phyloP scores from a whole-genome alignment of 2,113 vertebrate genomes.

The Cygnus buccinator region DNA sequence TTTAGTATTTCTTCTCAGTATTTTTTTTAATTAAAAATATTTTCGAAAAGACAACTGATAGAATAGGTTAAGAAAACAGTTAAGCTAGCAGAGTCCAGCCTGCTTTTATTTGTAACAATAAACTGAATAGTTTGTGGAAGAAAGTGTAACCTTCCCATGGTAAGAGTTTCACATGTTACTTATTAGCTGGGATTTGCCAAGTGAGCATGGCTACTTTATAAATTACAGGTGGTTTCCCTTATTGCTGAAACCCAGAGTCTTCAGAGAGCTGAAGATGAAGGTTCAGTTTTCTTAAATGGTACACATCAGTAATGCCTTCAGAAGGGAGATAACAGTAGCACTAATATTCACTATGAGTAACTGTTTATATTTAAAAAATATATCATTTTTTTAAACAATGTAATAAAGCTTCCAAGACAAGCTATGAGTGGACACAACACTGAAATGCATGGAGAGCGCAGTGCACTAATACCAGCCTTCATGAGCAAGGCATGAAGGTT shows the following conservation, averaged over 20 bases:
- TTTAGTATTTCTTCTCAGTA: neutral
- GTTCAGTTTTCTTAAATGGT: no score
- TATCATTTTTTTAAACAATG: neutral
- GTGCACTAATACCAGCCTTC: neutral
- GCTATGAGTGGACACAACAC: neutral
- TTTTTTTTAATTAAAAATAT: neutral
- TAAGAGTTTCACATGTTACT: neutral
- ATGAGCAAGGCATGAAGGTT: neutral
- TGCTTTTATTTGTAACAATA: neutral
- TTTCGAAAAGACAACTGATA: neutral
- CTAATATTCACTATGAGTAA: neutral
- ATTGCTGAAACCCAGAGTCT: neutral
- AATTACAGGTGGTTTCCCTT: neutral
- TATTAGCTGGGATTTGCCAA: neutral
- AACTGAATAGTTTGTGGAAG: neutral
- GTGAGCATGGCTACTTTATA: neutral
- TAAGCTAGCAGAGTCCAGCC: neutral
- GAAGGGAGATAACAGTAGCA: neutral
- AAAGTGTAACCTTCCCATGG: neutral
- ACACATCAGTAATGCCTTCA: neutral
- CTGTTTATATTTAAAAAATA: neutral
- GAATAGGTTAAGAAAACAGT: neutral
- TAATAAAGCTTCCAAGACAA: neutral
- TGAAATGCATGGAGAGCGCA: neutral
- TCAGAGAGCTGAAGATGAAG: neutral